Evolutionary conservation across 1,140 invertebrate genomes (phyloP).

Genomic region (Aradophagus sp.): DNA sequence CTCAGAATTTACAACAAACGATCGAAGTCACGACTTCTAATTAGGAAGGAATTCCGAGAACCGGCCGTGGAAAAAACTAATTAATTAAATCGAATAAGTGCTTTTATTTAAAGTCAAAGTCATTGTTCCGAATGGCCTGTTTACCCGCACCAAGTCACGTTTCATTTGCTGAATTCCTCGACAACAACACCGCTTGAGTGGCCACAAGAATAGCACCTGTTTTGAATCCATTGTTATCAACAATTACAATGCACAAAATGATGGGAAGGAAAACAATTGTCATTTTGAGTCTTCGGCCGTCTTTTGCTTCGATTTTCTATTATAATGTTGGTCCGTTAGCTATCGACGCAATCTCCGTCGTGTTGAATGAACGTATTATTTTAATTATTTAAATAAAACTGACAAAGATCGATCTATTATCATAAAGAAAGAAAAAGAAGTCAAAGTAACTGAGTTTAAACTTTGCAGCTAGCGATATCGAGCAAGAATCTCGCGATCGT

Average conservation of each 20-base stretch:
- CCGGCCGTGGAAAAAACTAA: constrained; percentile 33
- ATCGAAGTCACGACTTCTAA: constrained; percentile 59
- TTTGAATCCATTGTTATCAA: neutral
- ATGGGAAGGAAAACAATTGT: too few relatives aligned
- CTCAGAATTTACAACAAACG: constrained; percentile 57
- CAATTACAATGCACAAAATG: too few relatives aligned
- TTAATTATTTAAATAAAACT: too few relatives aligned
- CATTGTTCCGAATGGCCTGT: constrained; percentile 43
- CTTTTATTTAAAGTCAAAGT: constrained; percentile 42
- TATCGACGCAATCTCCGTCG: too few relatives aligned
- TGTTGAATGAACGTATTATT: too few relatives aligned
- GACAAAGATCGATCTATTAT: too few relatives aligned
- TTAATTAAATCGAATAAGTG: constrained; percentile 50
- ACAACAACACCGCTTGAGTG: constrained; percentile 5
- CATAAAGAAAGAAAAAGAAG: constrained; percentile 11
- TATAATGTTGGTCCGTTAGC: too few relatives aligned
- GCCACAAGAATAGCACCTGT: constrained; percentile 1
- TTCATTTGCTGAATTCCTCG: constrained; percentile 11
- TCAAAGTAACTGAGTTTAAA: constrained; percentile 4
- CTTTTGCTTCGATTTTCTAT: too few relatives aligned
- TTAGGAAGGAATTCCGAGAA: constrained; percentile 49
- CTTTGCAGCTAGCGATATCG: constrained; percentile 29
- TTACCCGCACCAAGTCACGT: constrained; percentile 13
- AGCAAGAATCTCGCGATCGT: constrained; percentile 39
- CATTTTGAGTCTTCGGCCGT: too few relatives aligned